Evolutionary conservation across 2,888 invertebrate species (phyloP), one percentile per base, ranked within the genome.

Genomic region (Limnephilus marmoratus): DNA sequence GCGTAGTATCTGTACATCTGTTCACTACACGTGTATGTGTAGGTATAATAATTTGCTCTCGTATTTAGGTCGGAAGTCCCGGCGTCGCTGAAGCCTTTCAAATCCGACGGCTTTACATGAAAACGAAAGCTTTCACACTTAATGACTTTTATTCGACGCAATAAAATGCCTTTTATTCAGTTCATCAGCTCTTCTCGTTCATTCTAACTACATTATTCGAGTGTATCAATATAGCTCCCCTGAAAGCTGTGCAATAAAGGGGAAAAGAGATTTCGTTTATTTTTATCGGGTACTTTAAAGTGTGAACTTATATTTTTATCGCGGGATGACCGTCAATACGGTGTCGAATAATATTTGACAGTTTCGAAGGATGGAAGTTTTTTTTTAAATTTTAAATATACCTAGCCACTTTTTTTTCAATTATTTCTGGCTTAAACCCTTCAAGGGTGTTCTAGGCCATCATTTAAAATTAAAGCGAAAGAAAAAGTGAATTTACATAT

Each of bases 41-140:
- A 53, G 15, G n/a, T 68, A 24, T 68, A 68, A n/a, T 68, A 68
- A 68, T 68, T 68, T 68, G 68, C 68, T 68, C 68, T 68, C 68
- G 68, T 68, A 24, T 68, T 68, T 68, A 68, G 37, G 83, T 83
- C 83, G 41, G 82, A 34, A 82, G 85, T 85, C 45, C 41, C 49
- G 45, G 24, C 86, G 24, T n/a, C 68, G 68, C 68, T 68, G 86
- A 34, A 86, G 45, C 86, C 45, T 45, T 45, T 45, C 45, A 45
- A 86, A n/a, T 49, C n/a, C 11, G 24, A n/a, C n/a, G n/a, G 24
- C 29, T 85, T 41, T n/a, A 86, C 86, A 86, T 29, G 86, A 86
- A 86, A 86, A n/a, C 86, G 86, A 86, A 86, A 86, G 86, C 86
- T 49, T 86, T 86, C 86, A 86, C 24, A 45, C 86, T n/a, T 45